phyloP scores from a whole-genome alignment of 2,888 invertebrate genomes.

The Coelinius sp. region DNA sequence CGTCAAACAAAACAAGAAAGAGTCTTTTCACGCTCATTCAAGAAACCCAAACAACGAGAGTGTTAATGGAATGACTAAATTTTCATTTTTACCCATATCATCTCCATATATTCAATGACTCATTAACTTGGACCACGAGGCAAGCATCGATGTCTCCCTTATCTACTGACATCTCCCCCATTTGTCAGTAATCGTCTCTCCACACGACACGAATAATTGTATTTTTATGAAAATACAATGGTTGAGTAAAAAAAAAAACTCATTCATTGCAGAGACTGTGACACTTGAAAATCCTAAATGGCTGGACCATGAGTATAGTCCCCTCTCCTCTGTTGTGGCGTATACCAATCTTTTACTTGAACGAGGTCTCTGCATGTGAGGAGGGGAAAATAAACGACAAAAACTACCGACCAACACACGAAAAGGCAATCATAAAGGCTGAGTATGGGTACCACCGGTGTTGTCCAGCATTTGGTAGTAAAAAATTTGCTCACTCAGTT shows the following conservation, averaged over 20 bases:
- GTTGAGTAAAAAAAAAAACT: no score
- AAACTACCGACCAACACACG: background rate
- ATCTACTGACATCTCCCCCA: background rate
- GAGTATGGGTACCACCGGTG: background rate
- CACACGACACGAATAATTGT: no score
- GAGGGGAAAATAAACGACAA: background rate
- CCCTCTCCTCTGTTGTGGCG: no score
- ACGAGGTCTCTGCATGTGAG: background rate
- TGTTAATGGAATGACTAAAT: background rate
- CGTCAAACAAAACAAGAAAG: background rate
- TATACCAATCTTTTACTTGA: background rate
- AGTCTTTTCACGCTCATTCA: background rate
- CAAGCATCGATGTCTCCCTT: background rate
- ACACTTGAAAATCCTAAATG: background rate
- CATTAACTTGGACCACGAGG: background rate
- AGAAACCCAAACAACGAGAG: background rate
- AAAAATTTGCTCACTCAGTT: slow-evolving; percentile 8
- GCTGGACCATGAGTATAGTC: background rate
- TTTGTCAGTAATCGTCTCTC: no score
- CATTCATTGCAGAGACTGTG: no score
- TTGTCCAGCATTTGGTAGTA: slow-evolving; percentile 18
- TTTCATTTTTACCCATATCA: background rate
- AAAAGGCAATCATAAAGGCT: background rate
- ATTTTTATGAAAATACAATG: no score
- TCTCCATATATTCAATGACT: background rate